Evolutionary conservation across 2,113 vertebrate genomes (phyloP).

Genomic region (Hippolais icterina): DNA sequence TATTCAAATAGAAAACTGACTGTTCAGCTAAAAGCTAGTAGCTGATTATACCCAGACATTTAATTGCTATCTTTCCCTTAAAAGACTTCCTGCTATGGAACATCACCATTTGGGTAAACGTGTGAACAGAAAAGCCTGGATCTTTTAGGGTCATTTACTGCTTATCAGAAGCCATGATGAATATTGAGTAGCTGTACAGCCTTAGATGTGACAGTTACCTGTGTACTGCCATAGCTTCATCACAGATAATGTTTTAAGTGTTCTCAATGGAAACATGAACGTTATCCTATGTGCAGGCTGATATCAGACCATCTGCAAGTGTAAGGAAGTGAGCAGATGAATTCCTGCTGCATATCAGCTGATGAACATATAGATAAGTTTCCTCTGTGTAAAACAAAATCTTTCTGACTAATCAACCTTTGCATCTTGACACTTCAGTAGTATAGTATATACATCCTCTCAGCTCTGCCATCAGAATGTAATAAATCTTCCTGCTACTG

Average conservation of each 20-base stretch:
- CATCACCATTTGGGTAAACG: not conserved
- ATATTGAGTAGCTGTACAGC: slow-evolving; percentile 7
- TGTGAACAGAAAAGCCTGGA: not conserved
- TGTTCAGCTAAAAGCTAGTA: not conserved
- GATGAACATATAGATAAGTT: slow-evolving; percentile 66
- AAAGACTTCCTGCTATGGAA: not conserved
- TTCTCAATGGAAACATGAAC: not conserved
- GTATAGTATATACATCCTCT: slow-evolving; percentile 62
- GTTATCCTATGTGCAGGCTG: not conserved
- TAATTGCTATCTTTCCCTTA: not conserved
- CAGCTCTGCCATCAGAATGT: slow-evolving; percentile 64
- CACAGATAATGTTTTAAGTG: slow-evolving; percentile 29
- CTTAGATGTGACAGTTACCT: slow-evolving; percentile 28
- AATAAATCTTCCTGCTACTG: slow-evolving; percentile 70
- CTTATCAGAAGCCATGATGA: slow-evolving; percentile 4
- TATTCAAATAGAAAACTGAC: not conserved
- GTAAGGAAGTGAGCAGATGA: slow-evolving; percentile 34
- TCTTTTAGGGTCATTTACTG: not conserved
- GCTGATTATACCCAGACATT: not conserved
- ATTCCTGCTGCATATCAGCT: slow-evolving; percentile 40
- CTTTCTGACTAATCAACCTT: slow-evolving; percentile 66
- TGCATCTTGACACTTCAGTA: slow-evolving; percentile 64
- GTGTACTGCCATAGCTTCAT: not conserved
- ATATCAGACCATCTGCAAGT: slow-evolving; percentile 21
- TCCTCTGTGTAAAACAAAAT: slow-evolving; percentile 61